phyloP scores from a whole-genome alignment of 2,888 invertebrate genomes.

The Hyppa rectilinea region DNA sequence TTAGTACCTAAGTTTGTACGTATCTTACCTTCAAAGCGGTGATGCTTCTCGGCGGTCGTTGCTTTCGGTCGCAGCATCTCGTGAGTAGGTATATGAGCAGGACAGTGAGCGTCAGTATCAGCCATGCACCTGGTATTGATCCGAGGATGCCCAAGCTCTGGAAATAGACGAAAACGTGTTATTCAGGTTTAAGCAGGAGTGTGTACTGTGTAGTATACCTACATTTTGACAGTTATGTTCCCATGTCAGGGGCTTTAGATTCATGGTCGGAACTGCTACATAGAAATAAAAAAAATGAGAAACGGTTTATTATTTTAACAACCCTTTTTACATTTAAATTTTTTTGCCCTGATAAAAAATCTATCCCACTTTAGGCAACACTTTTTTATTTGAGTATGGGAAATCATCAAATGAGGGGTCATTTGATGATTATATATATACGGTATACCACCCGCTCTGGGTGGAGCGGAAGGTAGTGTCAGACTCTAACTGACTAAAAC shows the following conservation, averaged over 20 bases:
- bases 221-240: not conserved
- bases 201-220: not conserved
- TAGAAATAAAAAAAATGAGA: no score
- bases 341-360: not conserved
- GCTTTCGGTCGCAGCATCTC: conserved; percentile 98
- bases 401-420: no score
- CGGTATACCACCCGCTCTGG: no score
- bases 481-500: no score
- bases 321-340: no score
- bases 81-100: conserved; percentile 98
- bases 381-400: no score
- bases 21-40: conserved; percentile 93
- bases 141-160: conserved; percentile 98
- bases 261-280: not conserved
- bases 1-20: no score
- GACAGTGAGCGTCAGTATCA: conserved; percentile 96
- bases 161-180: conserved; percentile 64
- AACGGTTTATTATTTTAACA: no score
- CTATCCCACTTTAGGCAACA: not conserved
- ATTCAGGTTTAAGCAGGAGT: not conserved
- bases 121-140: conserved; percentile 97
- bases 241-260: not conserved
- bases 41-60: conserved; percentile 96
- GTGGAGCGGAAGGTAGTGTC: no score
- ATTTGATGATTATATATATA: no score